These are phyloP conservation scores for Chinchilla lanigera DNA, from an alignment of 2,113 vertebrate species.

Conservation along the genomic window DNA sequence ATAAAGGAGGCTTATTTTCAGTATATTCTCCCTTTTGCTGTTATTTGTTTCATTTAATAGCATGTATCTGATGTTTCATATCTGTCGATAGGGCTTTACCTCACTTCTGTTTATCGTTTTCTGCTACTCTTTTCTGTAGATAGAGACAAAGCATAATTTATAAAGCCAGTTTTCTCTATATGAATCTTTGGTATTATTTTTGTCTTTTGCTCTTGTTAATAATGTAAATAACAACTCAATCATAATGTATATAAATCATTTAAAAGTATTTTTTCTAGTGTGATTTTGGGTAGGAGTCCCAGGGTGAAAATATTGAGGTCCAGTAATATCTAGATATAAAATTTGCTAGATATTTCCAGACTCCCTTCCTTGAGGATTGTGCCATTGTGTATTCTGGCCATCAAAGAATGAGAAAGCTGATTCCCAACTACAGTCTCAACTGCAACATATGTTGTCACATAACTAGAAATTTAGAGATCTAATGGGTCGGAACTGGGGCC, in stretches of 20 bases:
- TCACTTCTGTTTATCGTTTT: background rate
- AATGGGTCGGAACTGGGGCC: background rate
- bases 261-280: background rate
- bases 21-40: background rate
- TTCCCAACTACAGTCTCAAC: background rate
- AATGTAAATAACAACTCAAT: background rate
- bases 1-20: background rate
- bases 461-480: background rate
- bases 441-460: background rate
- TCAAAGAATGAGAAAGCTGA: background rate
- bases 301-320: background rate
- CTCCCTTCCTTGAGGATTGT: background rate
- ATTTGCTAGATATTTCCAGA: background rate
- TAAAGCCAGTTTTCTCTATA: background rate
- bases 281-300: background rate
- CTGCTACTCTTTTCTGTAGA: background rate
- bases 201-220: background rate
- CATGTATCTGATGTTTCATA: background rate
- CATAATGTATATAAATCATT: background rate
- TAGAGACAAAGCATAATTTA: background rate
- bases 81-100: background rate
- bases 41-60: background rate
- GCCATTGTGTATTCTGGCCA: background rate
- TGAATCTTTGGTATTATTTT: background rate
- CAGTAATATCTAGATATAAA: background rate